These are phyloP conservation scores for Porites divaricata DNA, from an alignment of 92 coral and sea anemone species.

Conservation along the genomic window DNA sequence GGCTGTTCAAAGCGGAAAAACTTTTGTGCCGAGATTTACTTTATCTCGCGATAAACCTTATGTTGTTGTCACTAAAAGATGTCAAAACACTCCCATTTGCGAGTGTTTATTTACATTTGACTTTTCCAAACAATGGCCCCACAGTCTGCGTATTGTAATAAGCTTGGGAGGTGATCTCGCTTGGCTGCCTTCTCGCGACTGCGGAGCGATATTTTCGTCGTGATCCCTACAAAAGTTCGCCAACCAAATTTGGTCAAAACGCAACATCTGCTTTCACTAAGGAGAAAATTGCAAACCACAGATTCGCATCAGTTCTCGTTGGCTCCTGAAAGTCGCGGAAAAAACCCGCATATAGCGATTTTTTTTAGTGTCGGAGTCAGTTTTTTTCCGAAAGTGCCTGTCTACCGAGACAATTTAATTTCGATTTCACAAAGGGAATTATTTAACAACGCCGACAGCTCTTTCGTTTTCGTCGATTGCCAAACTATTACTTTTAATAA, in stretches of 20 bases:
- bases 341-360: constrained; percentile 29
- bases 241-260: constrained; percentile 10
- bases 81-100: constrained; percentile 88
- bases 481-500: constrained; percentile 23
- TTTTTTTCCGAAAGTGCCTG: constrained; percentile 18
- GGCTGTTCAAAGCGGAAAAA: constrained; percentile 57
- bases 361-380: background rate
- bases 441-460: constrained; percentile 29
- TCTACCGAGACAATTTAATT: constrained; percentile 21
- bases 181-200: constrained; percentile 12
- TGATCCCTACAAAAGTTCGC: constrained; percentile 13
- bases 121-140: constrained; percentile 62
- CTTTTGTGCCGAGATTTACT: constrained; percentile 77
- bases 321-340: constrained; percentile 33
- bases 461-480: constrained; percentile 9
- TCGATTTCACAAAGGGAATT: constrained; percentile 33
- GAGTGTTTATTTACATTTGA: constrained; percentile 84
- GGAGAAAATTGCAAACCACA: constrained; percentile 34
- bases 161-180: background rate
- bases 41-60: constrained; percentile 78
- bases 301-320: constrained; percentile 27
- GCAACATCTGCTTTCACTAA: constrained; percentile 50
- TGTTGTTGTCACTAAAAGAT: constrained; percentile 84
- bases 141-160: constrained; percentile 58
- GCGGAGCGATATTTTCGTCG: background rate